These are phyloP conservation scores for Ethmia dodecea DNA, from an alignment of 2,888 invertebrate genomes.

Conservation along the genomic window DNA sequence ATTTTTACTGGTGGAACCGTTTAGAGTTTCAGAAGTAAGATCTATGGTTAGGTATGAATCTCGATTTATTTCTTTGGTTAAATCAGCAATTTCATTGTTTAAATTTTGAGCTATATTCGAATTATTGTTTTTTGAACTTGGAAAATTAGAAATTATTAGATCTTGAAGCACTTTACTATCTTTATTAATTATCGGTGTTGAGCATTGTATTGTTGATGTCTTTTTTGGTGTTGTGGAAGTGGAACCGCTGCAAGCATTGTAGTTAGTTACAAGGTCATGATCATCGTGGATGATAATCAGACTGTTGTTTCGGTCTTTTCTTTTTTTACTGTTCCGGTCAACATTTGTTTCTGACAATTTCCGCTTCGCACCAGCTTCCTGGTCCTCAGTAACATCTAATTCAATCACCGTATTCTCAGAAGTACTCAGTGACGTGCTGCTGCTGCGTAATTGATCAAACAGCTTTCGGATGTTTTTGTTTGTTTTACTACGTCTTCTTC, in stretches of 20 bases:
- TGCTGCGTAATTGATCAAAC: slow-evolving; percentile 28
- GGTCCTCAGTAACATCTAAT: slow-evolving; percentile 13
- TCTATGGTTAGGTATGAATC: slow-evolving; percentile 59
- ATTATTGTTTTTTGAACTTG: slow-evolving; percentile 18
- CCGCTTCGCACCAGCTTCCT: slow-evolving; percentile 7
- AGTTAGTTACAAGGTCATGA: slow-evolving; percentile 19
- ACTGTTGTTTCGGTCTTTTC: slow-evolving; percentile 7
- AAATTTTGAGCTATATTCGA: slow-evolving; percentile 18
- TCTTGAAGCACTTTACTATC: slow-evolving; percentile 15
- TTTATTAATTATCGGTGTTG: slow-evolving; percentile 37
- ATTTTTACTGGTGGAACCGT: slow-evolving; percentile 12
- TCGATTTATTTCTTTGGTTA: slow-evolving; percentile 44
- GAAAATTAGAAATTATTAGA: slow-evolving; percentile 6
- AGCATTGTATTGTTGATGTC: slow-evolving; percentile 28
- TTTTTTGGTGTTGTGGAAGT: background rate
- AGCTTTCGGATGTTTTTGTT: slow-evolving; percentile 29
- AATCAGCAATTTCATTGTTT: slow-evolving; percentile 28
- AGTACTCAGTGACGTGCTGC: slow-evolving; percentile 17
- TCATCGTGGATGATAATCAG: slow-evolving; percentile 34
- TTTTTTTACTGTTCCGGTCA: slow-evolving; percentile 13
- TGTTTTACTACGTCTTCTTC: slow-evolving; percentile 21
- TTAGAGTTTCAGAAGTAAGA: slow-evolving; percentile 35
- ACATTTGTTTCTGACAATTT: slow-evolving; percentile 4
- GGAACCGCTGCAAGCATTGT: slow-evolving; percentile 10
- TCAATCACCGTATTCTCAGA: slow-evolving; percentile 26